Percentiles rank a stretch among this genome's conserved stretches.
Conservation (phyloP, 2,113 vertebrate species). For the Burhinus oedicnemus region DNA sequence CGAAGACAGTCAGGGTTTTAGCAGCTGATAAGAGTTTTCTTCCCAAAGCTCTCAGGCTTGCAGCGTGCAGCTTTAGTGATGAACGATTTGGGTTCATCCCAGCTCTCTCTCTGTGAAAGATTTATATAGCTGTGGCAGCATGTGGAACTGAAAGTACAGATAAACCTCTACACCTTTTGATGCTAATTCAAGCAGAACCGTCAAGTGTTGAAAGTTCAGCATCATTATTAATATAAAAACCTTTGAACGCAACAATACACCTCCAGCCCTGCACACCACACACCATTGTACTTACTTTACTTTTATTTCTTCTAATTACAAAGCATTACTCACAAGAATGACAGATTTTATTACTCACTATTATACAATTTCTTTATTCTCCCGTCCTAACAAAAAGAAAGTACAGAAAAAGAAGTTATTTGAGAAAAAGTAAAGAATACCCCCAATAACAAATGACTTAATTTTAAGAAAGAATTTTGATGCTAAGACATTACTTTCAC, state of each 20-base stretch:
- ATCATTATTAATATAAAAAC: slow-evolving; percentile 14
- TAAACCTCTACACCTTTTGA: not conserved
- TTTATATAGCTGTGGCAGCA: not conserved
- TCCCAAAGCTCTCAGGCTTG: not conserved
- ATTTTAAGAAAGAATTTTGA: slow-evolving; percentile 23
- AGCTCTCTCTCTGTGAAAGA: not conserved
- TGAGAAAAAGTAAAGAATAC: not conserved
- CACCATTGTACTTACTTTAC: slow-evolving; percentile 33
- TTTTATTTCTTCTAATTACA: slow-evolving; percentile 61
- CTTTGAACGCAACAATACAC: not conserved
- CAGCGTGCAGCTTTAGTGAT: not conserved
- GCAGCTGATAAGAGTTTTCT: not conserved
- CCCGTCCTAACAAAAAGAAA: slow-evolving; percentile 7
- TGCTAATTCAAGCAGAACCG: slow-evolving; percentile 5
- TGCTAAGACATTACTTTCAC: slow-evolving; percentile 29
- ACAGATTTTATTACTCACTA: slow-evolving; percentile 64
- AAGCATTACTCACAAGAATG: slow-evolving; percentile 61
- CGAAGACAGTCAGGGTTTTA: not conserved
- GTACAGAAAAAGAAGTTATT: not conserved
- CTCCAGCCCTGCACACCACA: slow-evolving; percentile 37
- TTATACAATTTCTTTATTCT: slow-evolving; percentile 39
- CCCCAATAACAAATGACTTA: slow-evolving; percentile 22
- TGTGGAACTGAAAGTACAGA: not conserved
- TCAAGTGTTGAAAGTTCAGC: not conserved
- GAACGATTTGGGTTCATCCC: not conserved